Percentiles rank a stretch among this genome's conserved stretches.
phyloP scores from a whole-genome alignment of 2,797 vertebrate genomes.

The Uromys caudimaculatus region DNA sequence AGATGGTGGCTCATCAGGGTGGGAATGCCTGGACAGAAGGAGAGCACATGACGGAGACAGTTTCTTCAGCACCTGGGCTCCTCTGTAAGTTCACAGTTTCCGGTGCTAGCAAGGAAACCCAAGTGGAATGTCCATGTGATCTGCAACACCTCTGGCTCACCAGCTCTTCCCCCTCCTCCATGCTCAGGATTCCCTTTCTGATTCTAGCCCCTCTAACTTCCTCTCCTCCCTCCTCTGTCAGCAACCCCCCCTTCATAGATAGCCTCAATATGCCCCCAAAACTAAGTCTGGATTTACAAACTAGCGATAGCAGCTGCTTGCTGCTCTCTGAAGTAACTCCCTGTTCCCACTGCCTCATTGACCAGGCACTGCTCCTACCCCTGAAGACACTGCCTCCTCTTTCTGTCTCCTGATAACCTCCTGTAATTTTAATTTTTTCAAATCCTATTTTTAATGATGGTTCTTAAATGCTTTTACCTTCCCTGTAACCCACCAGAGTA shows the following conservation, averaged over 20 bases:
- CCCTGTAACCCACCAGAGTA: background rate
- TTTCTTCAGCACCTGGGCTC: background rate
- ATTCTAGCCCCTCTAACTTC: background rate
- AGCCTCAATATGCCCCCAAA: background rate
- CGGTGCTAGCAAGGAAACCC: no score
- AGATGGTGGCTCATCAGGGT: background rate
- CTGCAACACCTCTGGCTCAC: background rate
- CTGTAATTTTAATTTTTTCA: background rate
- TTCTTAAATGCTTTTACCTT: background rate
- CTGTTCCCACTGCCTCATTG: background rate
- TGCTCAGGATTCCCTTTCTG: background rate
- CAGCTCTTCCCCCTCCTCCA: background rate
- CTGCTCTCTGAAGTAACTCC: constrained; percentile 1
- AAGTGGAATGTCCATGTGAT: background rate
- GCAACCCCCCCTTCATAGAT: background rate
- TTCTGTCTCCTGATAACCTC: background rate
- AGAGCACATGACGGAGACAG: background rate
- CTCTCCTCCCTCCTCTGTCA: background rate
- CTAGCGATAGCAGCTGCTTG: background rate
- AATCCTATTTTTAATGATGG: background rate
- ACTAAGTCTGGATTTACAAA: constrained; percentile 9
- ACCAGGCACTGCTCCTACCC: background rate
- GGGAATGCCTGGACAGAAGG: background rate
- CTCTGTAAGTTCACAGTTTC: background rate
- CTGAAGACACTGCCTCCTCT: constrained; percentile 11